A percentile compares a stretch with the other conserved stretches of the same genome.
phyloP scores from a whole-genome alignment of 2,113 vertebrate species.

The Mirza zaza region DNA sequence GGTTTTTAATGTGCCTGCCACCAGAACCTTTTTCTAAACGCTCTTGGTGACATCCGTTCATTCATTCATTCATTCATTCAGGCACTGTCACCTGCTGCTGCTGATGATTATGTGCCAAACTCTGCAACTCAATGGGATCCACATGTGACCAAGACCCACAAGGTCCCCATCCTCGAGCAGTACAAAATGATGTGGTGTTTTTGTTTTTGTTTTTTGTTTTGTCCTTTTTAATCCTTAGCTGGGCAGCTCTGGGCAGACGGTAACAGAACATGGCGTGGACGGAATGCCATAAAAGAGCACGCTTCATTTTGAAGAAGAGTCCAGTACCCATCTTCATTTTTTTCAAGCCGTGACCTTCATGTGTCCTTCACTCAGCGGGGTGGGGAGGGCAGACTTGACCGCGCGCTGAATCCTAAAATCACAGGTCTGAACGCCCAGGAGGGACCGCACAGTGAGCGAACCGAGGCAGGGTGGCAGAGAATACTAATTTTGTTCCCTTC shows the following conservation, averaged over 20 bases:
- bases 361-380: no score
- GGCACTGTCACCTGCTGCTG: fast-evolving
- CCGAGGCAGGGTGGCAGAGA: no score
- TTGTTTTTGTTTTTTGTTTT: no score
- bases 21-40: background rate
- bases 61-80: no score
- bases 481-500: background rate
- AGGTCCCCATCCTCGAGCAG: fast-evolving
- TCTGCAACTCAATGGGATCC: fast-evolving
- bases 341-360: background rate
- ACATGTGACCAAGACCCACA: background rate
- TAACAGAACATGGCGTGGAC: no score
- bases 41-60: fast-evolving
- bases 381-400: fast-evolving
- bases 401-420: background rate
- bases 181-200: no score
- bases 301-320: background rate
- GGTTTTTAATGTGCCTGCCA: no score
- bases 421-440: fast-evolving
- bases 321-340: background rate
- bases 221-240: no score
- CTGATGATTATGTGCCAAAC: fast-evolving
- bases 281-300: no score
- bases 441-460: fast-evolving
- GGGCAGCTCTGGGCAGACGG: no score